Base-by-base conservation (phyloP, 2,113 vertebrate genomes). In the Ictalurus furcatus region DNA sequence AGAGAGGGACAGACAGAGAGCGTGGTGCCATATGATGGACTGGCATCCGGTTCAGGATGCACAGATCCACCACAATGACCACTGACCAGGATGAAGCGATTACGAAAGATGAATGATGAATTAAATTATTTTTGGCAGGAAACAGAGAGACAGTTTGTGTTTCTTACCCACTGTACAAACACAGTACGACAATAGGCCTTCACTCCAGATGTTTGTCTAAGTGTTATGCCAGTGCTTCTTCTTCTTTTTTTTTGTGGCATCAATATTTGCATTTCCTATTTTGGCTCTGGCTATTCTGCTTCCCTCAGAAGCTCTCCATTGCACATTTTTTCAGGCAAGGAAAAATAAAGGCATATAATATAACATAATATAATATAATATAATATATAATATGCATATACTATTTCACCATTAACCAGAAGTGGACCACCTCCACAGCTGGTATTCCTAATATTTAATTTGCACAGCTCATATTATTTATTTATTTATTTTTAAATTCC, bases 231-330 rank as follows among this genome's bases (percentile, higher is more conserved):
- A 71, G 67, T 82, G 86, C 59, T 16, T n/a, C 37, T 85, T 84
- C 6, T 79, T 44, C 2, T 83, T 73, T 48, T 82, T 88, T 30
- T 63, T 59, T 76, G 28, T 76, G 17, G 79, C 52, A 85, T 88
- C 79, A 88, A 11, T 69, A 80, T 90, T 90, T 90, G 90, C 84
- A 90, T 87, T 88, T 86, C 78, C 54, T 86, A 63, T 89, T 88
- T 67, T 88, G 89, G 84, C 89, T 63, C 85, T 73, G 89, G 87
- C 87, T 80, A 88, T 61, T 86, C 80, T 52, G 54, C 37, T 87
- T 87, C n/a, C 88, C 61, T 91, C 86, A 86, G 84, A 89, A 81
- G 76, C 65, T 59, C 30, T 87, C 48, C 34, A 14, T 84, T 73
- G 21, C 11, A 79, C 13, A 34, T 84, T 80, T 84, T 80, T 84